Evolutionary conservation across 2,797 vertebrate genomes (phyloP).

Genomic region (Hylomyscus alleni): DNA sequence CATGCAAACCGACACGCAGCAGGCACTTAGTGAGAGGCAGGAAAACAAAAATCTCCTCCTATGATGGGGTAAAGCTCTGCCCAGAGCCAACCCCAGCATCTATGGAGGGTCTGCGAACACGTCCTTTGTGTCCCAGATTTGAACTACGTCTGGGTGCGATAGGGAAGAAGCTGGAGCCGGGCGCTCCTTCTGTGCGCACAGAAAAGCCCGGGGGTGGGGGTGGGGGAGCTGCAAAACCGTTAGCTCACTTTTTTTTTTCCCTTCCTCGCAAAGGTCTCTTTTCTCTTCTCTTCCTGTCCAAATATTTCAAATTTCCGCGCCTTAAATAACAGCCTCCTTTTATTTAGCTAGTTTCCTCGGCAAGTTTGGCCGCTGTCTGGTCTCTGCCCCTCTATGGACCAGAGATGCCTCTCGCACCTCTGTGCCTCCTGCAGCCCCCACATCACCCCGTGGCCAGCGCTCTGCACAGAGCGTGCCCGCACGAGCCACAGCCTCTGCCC

Average conservation of each 20-base stretch:
- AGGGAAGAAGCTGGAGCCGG: slow-evolving; percentile 31
- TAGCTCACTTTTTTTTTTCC: slow-evolving; percentile 76
- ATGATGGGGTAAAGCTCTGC: slow-evolving; percentile 22
- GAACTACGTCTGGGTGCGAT: background rate
- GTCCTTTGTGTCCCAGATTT: slow-evolving; percentile 33
- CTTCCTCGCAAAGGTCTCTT: slow-evolving; percentile 85
- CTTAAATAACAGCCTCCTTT: slow-evolving; percentile 89
- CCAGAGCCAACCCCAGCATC: slow-evolving; percentile 7
- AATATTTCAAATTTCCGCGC: slow-evolving; percentile 92
- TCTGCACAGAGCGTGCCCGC: slow-evolving; percentile 19
- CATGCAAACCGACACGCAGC: slow-evolving; percentile 38
- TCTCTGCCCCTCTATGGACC: slow-evolving; percentile 69
- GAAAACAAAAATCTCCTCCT: slow-evolving; percentile 34
- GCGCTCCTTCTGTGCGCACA: slow-evolving; percentile 64
- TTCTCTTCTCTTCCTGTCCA: slow-evolving; percentile 91
- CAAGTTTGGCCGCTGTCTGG: slow-evolving; percentile 78
- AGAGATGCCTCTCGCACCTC: background rate
- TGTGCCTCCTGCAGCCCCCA: background rate
- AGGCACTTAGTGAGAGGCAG: slow-evolving; percentile 47
- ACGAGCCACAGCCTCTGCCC: slow-evolving; percentile 20
- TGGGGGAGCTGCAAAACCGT: slow-evolving; percentile 87
- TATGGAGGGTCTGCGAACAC: slow-evolving; percentile 35
- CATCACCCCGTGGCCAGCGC: background rate
- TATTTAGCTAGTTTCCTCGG: slow-evolving; percentile 85
- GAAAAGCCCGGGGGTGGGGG: slow-evolving; percentile 77